Percentiles rank a stretch among this genome's conserved stretches.
phyloP scores from a whole-genome alignment of 2,797 vertebrate species.

The Notoglanidium macrostoma region DNA sequence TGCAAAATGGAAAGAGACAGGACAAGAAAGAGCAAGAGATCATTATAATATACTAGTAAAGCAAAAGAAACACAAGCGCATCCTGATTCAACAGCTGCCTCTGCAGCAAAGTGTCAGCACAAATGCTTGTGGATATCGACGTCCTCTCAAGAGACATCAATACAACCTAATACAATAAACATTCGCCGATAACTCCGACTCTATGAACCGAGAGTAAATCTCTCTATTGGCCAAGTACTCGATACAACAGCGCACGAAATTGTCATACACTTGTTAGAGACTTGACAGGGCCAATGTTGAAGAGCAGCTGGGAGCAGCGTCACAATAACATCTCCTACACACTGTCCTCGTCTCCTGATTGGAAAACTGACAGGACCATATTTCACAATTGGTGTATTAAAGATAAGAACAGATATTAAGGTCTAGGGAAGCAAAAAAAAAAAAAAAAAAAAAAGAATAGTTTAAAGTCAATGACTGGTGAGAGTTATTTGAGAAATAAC shows the following conservation, averaged over 20 bases:
- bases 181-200: constrained; percentile 31
- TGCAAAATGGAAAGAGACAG: constrained; percentile 34
- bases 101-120: constrained; percentile 66
- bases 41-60: constrained; percentile 7
- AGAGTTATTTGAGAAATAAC: background rate
- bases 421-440: background rate
- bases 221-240: constrained; percentile 18
- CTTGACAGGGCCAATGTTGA: background rate
- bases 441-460: background rate
- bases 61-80: constrained; percentile 57
- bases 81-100: constrained; percentile 58
- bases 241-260: background rate
- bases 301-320: background rate
- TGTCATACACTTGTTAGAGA: constrained; percentile 11
- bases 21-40: constrained; percentile 28
- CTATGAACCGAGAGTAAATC: constrained; percentile 23
- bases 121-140: constrained; percentile 68
- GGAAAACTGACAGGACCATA: background rate
- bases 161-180: constrained; percentile 47
- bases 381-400: background rate
- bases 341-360: background rate
- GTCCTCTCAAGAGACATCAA: constrained; percentile 53
- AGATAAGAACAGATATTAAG: no score
- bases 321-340: background rate
- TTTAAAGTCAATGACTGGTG: background rate